Conservation (phyloP, 1,140 invertebrate genomes). For the Drosophila lacertosa region DNA sequence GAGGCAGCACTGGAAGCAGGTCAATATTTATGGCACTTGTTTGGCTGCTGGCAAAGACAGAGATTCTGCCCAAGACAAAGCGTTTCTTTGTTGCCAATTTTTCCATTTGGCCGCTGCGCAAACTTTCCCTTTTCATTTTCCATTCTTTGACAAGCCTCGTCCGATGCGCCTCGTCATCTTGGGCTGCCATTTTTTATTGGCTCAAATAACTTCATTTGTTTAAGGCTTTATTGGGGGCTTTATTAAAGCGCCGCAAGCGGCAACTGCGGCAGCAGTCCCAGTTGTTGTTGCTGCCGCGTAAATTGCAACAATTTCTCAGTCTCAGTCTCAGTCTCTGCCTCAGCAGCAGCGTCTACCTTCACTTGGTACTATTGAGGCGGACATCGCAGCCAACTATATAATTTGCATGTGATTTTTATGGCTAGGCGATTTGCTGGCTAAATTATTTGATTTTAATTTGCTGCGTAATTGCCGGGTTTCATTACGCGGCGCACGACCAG, state of each 20-base stretch:
- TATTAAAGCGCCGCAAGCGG: conserved; percentile 36
- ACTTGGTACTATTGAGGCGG: conserved; percentile 26
- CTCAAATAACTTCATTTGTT: conserved; percentile 81
- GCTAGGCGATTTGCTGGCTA: conserved; percentile 70
- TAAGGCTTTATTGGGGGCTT: conserved; percentile 70
- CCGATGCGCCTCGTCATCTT: conserved; percentile 42
- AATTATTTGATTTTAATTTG: conserved; percentile 84
- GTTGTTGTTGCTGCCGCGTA: conserved; percentile 36
- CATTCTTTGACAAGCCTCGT: conserved; percentile 50
- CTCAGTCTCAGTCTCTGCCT: background rate
- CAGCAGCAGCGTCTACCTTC: no score
- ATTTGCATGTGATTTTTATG: conserved; percentile 83
- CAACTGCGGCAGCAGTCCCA: background rate
- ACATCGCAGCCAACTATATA: conserved; percentile 62
- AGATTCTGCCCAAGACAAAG: conserved; percentile 8
- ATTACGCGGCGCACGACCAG: conserved; percentile 29
- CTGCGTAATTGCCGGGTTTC: conserved; percentile 73
- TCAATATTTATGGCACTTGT: conserved; percentile 74
- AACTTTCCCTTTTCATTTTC: conserved; percentile 66
- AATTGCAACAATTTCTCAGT: conserved; percentile 76
- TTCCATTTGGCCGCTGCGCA: background rate
- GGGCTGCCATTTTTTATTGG: conserved; percentile 69
- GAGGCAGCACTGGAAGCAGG: conserved; percentile 24
- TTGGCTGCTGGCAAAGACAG: conserved; percentile 16
- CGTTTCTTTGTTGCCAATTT: conserved; percentile 6